phyloP scores from a whole-genome alignment of 2,113 vertebrate genomes.

The Oryzias curvinotus region DNA sequence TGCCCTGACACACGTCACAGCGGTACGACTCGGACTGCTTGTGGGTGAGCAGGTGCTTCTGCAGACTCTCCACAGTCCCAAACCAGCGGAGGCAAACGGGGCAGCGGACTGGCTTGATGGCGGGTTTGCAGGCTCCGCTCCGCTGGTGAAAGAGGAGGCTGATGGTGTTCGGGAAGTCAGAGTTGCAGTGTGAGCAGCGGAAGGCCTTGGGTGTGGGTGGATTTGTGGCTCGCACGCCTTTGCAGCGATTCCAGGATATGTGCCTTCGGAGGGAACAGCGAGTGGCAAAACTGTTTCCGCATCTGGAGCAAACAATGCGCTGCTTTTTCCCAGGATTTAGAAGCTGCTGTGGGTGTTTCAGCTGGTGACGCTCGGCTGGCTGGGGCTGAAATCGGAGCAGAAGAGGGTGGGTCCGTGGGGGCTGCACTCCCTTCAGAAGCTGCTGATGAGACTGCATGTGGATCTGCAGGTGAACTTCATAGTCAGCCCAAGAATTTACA shows the following conservation, averaged over 20 bases:
- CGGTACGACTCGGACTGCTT: constrained; percentile 62
- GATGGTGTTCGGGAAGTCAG: constrained; percentile 67
- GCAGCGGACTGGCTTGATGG: constrained; percentile 75
- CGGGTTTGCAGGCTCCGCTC: constrained; percentile 68
- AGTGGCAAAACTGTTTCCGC: constrained; percentile 72
- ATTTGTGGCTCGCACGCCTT: constrained; percentile 40
- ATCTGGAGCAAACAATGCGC: constrained; percentile 63
- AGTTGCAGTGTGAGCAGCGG: constrained; percentile 71
- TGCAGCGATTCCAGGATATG: constrained; percentile 71
- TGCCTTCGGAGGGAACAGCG: constrained; percentile 73
- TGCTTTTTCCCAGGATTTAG: constrained; percentile 33
- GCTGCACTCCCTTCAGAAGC: constrained; percentile 52
- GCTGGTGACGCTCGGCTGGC: constrained; percentile 24
- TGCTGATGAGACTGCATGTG: constrained; percentile 70
- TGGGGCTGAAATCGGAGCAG: constrained; percentile 59
- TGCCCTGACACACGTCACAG: constrained; percentile 75
- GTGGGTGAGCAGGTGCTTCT: constrained; percentile 78
- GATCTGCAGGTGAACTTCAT: constrained; percentile 77
- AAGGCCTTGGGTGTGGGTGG: constrained; percentile 50
- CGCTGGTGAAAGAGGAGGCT: constrained; percentile 74
- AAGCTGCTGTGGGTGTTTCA: constrained; percentile 11
- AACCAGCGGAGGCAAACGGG: constrained; percentile 77
- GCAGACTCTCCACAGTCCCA: constrained; percentile 69
- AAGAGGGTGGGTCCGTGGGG: constrained; percentile 57
- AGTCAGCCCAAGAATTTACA: constrained; percentile 76